Evolutionary conservation across 2,888 invertebrate species (phyloP).

Genomic region (Cantharis rufa): DNA sequence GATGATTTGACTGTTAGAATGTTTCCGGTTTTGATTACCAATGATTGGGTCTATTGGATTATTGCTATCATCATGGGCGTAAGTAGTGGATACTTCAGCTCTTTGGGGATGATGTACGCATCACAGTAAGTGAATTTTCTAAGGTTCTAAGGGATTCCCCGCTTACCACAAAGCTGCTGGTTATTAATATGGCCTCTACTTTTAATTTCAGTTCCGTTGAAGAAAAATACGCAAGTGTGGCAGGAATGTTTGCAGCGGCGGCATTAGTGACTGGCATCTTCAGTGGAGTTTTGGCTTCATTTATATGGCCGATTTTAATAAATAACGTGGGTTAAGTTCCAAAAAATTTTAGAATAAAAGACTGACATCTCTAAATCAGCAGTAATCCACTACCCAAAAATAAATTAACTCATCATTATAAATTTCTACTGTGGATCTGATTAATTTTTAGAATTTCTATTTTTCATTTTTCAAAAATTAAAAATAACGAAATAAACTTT

Average conservation of each 20-base stretch:
- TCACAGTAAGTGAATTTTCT: constrained; percentile 68
- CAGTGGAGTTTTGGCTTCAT: constrained; percentile 77
- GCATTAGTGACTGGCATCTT: constrained; percentile 89
- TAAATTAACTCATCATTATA: background rate
- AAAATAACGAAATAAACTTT: background rate
- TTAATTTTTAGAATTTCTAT: background rate
- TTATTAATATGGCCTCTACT: too few species aligned
- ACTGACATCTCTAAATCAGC: constrained; percentile 26
- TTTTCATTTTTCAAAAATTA: too few species aligned
- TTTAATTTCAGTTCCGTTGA: constrained; percentile 70
- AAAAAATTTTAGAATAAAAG: constrained; percentile 34
- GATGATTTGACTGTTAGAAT: constrained; percentile 55
- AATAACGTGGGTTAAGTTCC: constrained; percentile 47
- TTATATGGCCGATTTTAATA: constrained; percentile 69
- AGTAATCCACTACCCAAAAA: background rate
- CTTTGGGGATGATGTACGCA: constrained; percentile 91
- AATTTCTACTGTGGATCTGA: background rate
- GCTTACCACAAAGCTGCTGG: too few species aligned
- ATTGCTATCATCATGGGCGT: constrained; percentile 78
- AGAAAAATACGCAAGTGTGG: constrained; percentile 79
- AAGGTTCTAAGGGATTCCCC: too few species aligned
- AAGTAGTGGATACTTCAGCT: constrained; percentile 91
- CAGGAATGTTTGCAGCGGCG: constrained; percentile 97
- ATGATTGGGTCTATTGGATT: constrained; percentile 81
- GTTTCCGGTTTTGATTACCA: constrained; percentile 75